phyloP scores from a whole-genome alignment of 2,888 invertebrate species.

The Lottia scabra region DNA sequence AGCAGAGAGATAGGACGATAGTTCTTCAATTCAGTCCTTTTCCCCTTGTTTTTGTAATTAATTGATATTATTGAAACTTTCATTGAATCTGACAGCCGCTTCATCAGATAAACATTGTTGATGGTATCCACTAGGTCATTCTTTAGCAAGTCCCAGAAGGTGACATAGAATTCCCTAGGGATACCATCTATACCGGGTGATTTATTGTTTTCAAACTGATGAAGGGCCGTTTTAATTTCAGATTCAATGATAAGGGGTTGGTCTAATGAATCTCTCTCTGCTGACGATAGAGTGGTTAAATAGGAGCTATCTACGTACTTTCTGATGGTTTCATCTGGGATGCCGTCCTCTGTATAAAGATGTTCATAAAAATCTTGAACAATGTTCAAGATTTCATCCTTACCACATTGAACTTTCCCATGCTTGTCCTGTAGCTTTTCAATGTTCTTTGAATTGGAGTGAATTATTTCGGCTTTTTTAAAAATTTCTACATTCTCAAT shows the following conservation, averaged over 20 bases:
- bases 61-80: neutral
- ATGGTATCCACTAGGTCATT: neutral
- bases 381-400: neutral
- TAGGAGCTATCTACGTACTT: neutral
- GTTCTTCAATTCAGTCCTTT: neutral
- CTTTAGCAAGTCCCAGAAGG: neutral
- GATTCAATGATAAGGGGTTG: neutral
- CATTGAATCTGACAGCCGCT: neutral
- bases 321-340: neutral
- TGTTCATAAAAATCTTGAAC: neutral
- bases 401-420: neutral
- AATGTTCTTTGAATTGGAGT: neutral
- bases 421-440: neutral
- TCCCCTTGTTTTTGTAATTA: neutral
- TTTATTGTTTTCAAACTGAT: neutral
- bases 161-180: neutral
- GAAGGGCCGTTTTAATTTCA: neutral
- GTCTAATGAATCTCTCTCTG: neutral
- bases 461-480: neutral
- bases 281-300: neutral
- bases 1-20: neutral
- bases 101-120: neutral
- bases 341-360: neutral
- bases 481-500: neutral
- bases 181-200: neutral